Percentiles rank a stretch among this genome's conserved stretches.
Conservation (phyloP, 2,797 vertebrate species). For the Platyrinchus mystaceus region DNA sequence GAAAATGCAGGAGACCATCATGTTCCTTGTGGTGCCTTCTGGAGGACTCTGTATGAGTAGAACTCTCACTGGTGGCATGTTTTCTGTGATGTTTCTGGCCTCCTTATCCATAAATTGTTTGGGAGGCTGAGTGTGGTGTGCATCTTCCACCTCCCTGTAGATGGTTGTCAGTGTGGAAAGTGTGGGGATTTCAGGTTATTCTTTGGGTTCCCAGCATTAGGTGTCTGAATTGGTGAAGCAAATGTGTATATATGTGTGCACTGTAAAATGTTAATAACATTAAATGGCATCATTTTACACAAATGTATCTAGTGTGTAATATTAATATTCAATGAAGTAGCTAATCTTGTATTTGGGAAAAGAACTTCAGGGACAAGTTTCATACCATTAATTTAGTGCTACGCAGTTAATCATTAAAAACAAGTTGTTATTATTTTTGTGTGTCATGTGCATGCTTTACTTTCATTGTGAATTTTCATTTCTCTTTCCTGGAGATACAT, state of each 20-base stretch:
- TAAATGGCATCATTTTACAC: background rate
- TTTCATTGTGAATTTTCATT: background rate
- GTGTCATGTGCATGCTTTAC: background rate
- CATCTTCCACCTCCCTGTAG: background rate
- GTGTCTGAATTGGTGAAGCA: background rate
- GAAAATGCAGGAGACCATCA: background rate
- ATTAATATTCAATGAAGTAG: background rate
- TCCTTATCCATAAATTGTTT: background rate
- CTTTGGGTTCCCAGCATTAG: background rate
- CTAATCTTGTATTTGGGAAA: background rate
- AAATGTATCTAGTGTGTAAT: background rate
- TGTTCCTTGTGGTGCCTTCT: background rate
- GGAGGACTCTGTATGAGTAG: rapidly evolving
- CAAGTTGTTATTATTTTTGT: conserved; percentile 3
- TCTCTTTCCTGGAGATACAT: background rate
- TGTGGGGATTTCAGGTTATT: background rate
- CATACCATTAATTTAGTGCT: background rate
- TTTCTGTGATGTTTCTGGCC: background rate
- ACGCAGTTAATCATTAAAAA: background rate
- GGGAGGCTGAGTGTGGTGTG: rapidly evolving
- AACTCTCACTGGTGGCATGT: rapidly evolving
- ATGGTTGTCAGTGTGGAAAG: background rate
- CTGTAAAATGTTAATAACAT: background rate
- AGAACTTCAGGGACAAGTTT: background rate
- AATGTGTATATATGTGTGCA: background rate